Base-by-base conservation (phyloP, 2,888 invertebrate species). In the Portevinia maculata region DNA sequence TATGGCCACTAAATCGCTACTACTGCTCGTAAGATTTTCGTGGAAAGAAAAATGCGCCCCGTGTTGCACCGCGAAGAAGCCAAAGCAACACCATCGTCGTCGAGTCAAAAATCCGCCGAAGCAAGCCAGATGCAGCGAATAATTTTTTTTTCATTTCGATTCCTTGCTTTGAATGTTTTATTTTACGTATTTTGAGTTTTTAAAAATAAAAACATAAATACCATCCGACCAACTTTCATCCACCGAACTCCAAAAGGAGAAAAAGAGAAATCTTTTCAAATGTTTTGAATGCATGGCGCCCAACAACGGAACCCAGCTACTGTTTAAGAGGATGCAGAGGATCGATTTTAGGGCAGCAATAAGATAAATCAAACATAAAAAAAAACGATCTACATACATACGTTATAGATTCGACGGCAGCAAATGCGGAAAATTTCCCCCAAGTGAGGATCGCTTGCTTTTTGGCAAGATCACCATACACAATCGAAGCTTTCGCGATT, bases 1-100 rank as follows among this genome's bases (percentile, higher is more conserved):
- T 83, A 73, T 83, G 78, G 71, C 78, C 83, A 83, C 83, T 83
- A 83, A 83, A 83, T 78, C 30, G 83, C 67, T 83, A 83, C 83
- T 83, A 76, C 75, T 67, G 67, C 62, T 73, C 60, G 50, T 59
- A 78, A 71, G 67, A 83, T 67, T 71, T 78, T 55, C 55, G 78
- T 64, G 65, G 78, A 65, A 78, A 52, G 52, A 73, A 73, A 78
- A 83, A 71, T 78, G 73, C 37, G 67, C 71, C 60, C 67, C 71
- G 69, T 69, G 52, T 41, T 69, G 64, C 76, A 69, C 59, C 69
- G 50, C 57, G 59, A 48, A n/a, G n/a, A 75, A 76, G 65, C 46
- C 60, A 62, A 70, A 75, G 41, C 41, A 71, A 46, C 57, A 75
- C 9, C 57, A 67, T 41, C 59, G 24, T 41, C 62, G 48, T 19